Evolutionary conservation across 2,113 vertebrate species (phyloP), one percentile per base, ranked within the genome.

Genomic region (Malurus alboscapulatus): DNA sequence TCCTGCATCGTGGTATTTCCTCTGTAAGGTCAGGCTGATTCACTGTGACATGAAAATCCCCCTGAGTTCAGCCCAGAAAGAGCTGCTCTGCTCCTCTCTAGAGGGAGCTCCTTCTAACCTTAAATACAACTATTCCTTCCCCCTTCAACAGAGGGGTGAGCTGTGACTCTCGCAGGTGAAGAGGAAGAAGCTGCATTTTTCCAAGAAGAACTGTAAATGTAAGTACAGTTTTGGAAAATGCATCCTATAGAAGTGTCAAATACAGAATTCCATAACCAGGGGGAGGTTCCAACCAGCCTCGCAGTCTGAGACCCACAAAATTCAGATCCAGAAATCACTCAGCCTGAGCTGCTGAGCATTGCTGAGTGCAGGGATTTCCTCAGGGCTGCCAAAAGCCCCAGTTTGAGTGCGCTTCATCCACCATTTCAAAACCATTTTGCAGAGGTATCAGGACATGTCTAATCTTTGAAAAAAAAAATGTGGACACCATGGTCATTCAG

Each of bases 271-370:
- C 18, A 2, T 54, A 30, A 51, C 27, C 48, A 66, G 29, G 19
- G 79, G 27, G 42, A 73, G 22, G 44, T 27, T 90, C 53, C 54
- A 18, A 54, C 10, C 62, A 79, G 8, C 27, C 32, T 79, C 32
- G 11, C 6, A 25, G 62, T 66, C 53, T 20, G 42, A 21, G 12
- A 45, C 2, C 5, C n/a, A 15, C 34, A 47, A 38, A 87, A 47
- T 47, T 62, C 78, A 54, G 71, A 45, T 27, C 17, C 53, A 63
- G 65, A 48, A 77, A 84, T 66, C 5, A 26, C 42, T 16, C 42
- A 51, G 25, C 34, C 51, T 0, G 0, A 36, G 55, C 1, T 2
- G 40, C 18, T 50, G 42, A 0, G 0, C 2, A 0, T 12, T 54
- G 44, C 36, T 3, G 48, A 66, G 32, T 3, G 15, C 80, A 44